Evolutionary conservation across 2,888 invertebrate genomes (phyloP), one percentile per base, ranked within the genome.

Genomic region (Corythucha ciliata): DNA sequence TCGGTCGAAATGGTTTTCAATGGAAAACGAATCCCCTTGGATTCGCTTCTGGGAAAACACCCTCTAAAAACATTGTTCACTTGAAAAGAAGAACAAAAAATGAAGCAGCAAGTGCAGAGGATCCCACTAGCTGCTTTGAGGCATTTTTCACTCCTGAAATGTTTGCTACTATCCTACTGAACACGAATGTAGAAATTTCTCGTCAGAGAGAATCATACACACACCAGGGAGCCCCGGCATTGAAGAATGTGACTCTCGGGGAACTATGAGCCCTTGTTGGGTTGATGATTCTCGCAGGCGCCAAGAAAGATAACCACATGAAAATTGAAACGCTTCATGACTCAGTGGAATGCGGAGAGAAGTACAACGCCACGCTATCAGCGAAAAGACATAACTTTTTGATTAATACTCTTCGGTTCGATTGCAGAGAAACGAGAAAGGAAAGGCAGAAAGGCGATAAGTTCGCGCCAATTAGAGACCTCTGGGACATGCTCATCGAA

Each of bases 381-480:
- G 25, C 25, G 33, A 16, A 10, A 2, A 26, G 41, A 26, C 40
- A 39, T n/a, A 14, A 24, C 7, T 52, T 52, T 34, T 33, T 52
- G 18, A 48, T 41, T 27, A 33, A 47, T 29, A 33, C 41, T 33
- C 8, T 52, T 5, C n/a, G 41, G 8, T 52, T 48, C 36, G 52
- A 52, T 32, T 20, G 16, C 3, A 36, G 26, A 21, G 40, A 32
- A 27, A 52, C 52, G 8, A 27, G 52, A 12, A n/a, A 4, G 4
- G 25, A 26, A 33, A n/a, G n/a, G n/a, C 20, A 22, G 16, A 29
- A 2, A 37, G 24, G 16, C 24, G 47, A 47, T 21, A 36, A 26
- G 12, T 47, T 52, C 32, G 52, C 52, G 14, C 52, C 39, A 22
- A 39, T 47, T 20, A 24, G 44, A 34, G 51, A 51, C 20, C 20